Percentiles rank a stretch among this genome's conserved stretches.
Conservation (phyloP, 2,888 invertebrate genomes). For the Cynaeus angustus region DNA sequence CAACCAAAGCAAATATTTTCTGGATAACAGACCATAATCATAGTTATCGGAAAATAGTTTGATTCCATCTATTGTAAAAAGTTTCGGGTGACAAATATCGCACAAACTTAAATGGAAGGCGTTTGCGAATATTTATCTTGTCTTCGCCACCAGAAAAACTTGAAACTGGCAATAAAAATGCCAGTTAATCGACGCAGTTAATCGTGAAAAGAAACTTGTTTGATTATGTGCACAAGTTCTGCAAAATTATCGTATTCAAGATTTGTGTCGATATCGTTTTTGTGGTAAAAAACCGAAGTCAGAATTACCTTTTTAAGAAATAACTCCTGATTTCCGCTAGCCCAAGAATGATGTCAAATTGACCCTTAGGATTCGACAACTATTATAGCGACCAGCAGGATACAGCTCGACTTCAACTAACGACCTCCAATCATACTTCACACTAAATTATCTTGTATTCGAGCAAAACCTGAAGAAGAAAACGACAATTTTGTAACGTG, state of each 20-base stretch:
- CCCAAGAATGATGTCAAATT: slow-evolving; percentile 19
- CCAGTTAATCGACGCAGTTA: slow-evolving; percentile 21
- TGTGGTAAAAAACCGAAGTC: slow-evolving; percentile 3
- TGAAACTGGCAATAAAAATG: slow-evolving; percentile 37
- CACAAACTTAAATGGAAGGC: slow-evolving; percentile 38
- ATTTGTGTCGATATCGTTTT: background rate
- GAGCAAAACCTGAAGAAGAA: background rate
- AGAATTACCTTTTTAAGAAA: slow-evolving; percentile 8
- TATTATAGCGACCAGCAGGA: slow-evolving; percentile 28
- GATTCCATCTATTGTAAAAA: slow-evolving; percentile 34
- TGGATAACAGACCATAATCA: slow-evolving; percentile 30
- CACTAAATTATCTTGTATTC: slow-evolving; percentile 16
- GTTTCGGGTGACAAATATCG: slow-evolving; percentile 42
- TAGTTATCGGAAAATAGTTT: slow-evolving; percentile 45
- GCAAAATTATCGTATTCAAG: slow-evolving; percentile 10
- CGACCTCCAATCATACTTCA: slow-evolving; percentile 31
- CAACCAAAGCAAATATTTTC: slow-evolving; percentile 45
- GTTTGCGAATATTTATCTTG: slow-evolving; percentile 42
- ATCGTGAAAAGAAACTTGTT: slow-evolving; percentile 28
- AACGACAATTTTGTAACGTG: background rate
- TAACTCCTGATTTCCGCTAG: slow-evolving; percentile 16
- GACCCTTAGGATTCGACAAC: slow-evolving; percentile 32
- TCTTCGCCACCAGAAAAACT: slow-evolving; percentile 33
- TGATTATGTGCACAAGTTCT: slow-evolving; percentile 21
- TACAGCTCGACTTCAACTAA: slow-evolving; percentile 7